Percentiles rank a stretch among this genome's conserved stretches.
phyloP scores from a whole-genome alignment of 2,797 vertebrate species.

The Xerus rutilus region DNA sequence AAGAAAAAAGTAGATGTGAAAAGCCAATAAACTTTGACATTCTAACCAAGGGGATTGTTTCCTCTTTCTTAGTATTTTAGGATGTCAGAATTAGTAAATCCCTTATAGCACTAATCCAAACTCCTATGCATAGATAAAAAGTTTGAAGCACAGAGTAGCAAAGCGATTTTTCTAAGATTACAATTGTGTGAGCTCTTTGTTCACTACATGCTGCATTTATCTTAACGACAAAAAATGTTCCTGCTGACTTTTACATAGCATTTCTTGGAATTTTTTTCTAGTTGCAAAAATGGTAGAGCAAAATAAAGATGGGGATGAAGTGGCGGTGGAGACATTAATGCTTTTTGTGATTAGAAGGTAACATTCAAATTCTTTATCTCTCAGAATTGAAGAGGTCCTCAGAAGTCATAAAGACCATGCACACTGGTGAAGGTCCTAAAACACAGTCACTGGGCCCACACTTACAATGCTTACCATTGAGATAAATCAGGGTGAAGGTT shows the following conservation, averaged over 20 bases:
- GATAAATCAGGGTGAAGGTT: background rate
- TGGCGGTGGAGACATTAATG: background rate
- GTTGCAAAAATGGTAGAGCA: background rate
- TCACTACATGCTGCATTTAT: background rate
- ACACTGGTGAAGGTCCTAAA: background rate
- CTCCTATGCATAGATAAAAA: constrained; percentile 34
- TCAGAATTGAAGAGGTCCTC: background rate
- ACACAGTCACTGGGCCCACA: background rate
- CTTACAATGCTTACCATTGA: background rate
- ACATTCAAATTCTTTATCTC: background rate
- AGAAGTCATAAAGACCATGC: background rate
- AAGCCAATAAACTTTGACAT: background rate
- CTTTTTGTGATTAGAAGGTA: background rate
- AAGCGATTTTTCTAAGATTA: background rate
- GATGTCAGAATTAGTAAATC: constrained; percentile 1
- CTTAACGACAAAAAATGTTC: background rate
- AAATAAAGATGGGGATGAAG: background rate
- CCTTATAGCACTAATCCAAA: constrained; percentile 46
- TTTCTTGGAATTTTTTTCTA: constrained; percentile 36
- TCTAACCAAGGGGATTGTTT: background rate
- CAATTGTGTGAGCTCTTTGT: background rate
- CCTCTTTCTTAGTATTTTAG: background rate
- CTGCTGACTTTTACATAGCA: constrained; percentile 29
- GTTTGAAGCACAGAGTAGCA: background rate
- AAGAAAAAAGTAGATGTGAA: background rate